phyloP scores from a whole-genome alignment of 2,797 vertebrate genomes.

The Anabas testudineus region DNA sequence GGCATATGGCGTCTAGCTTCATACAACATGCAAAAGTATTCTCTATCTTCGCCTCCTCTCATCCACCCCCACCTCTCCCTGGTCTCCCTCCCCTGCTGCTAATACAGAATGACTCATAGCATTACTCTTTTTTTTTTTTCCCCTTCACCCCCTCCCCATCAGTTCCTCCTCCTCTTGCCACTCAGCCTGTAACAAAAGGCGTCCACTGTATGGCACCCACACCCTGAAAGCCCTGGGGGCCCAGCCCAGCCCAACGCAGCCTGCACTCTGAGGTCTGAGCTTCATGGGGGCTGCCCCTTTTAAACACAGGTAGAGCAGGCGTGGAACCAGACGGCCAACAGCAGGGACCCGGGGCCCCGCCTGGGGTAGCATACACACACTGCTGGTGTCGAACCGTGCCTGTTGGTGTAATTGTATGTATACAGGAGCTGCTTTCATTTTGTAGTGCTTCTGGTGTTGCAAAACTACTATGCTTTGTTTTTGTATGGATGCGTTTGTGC shows the following conservation, averaged over 20 bases:
- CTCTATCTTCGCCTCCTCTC: slow-evolving; percentile 65
- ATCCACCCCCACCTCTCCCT: slow-evolving; percentile 51
- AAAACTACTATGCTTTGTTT: slow-evolving; percentile 31
- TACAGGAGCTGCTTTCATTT: slow-evolving; percentile 22
- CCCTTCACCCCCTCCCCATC: slow-evolving; percentile 60
- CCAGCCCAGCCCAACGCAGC: slow-evolving; percentile 62
- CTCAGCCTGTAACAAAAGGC: slow-evolving; percentile 91
- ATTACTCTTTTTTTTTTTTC: slow-evolving; percentile 89
- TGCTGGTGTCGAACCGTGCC: slow-evolving; percentile 74
- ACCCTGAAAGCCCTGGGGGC: slow-evolving; percentile 82
- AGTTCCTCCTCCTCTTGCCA: slow-evolving; percentile 78
- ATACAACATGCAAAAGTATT: slow-evolving; percentile 99
- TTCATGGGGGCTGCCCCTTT: slow-evolving; percentile 67
- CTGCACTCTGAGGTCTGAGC: slow-evolving; percentile 66
- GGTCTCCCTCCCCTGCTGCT: slow-evolving; percentile 82
- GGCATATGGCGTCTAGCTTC: slow-evolving; percentile 99
- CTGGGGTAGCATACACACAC: slow-evolving; percentile 64
- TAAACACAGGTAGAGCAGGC: slow-evolving; percentile 85
- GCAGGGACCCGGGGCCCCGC: slow-evolving; percentile 75
- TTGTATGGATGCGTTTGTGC: slow-evolving; percentile 12
- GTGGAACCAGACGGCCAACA: slow-evolving; percentile 82
- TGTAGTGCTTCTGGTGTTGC: slow-evolving; percentile 16
- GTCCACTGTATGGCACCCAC: slow-evolving; percentile 85
- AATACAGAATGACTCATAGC: slow-evolving; percentile 98
- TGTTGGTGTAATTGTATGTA: slow-evolving; percentile 45